Evolutionary conservation across 2,888 invertebrate genomes (phyloP).

Genomic region (Pogonocherus hispidulus): DNA sequence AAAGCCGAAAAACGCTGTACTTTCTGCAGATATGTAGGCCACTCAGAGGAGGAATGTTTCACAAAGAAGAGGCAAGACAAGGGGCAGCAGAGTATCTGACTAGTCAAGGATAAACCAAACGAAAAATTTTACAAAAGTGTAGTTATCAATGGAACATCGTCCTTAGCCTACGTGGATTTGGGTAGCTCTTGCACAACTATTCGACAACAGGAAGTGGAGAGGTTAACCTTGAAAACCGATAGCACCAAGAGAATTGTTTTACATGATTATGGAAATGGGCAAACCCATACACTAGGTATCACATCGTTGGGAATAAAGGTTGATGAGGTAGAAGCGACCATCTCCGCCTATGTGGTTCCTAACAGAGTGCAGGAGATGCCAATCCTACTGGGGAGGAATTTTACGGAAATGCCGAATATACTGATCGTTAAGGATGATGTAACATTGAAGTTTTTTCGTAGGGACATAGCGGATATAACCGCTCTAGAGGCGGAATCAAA

Average conservation of each 20-base stretch:
- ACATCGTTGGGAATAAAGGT: conserved; percentile 32
- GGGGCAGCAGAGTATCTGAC: conserved; percentile 23
- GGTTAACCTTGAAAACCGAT: conserved; percentile 21
- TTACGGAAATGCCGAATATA: conserved; percentile 40
- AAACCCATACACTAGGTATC: conserved; percentile 33
- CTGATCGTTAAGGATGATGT: too few species aligned
- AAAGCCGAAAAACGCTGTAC: neutral
- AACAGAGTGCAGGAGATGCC: conserved; percentile 39
- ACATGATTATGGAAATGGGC: too few species aligned
- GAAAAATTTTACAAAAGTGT: conserved; percentile 35
- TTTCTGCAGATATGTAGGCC: conserved; percentile 11
- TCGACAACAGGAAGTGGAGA: conserved; percentile 27
- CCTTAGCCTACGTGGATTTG: conserved; percentile 43
- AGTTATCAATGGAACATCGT: conserved; percentile 32
- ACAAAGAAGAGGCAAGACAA: neutral
- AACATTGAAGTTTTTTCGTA: too few species aligned
- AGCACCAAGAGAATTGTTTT: conserved; percentile 23
- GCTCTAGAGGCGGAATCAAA: too few species aligned
- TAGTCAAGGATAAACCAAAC: conserved; percentile 26
- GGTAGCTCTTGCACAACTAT: conserved; percentile 43
- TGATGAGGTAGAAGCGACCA: conserved; percentile 32
- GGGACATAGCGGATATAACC: too few species aligned
- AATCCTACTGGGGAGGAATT: conserved; percentile 40
- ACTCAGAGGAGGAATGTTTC: conserved; percentile 18
- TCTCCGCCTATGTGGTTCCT: conserved; percentile 39